phyloP scores from a whole-genome alignment of 1,140 invertebrate genomes.

The Drosophila suzukii region DNA sequence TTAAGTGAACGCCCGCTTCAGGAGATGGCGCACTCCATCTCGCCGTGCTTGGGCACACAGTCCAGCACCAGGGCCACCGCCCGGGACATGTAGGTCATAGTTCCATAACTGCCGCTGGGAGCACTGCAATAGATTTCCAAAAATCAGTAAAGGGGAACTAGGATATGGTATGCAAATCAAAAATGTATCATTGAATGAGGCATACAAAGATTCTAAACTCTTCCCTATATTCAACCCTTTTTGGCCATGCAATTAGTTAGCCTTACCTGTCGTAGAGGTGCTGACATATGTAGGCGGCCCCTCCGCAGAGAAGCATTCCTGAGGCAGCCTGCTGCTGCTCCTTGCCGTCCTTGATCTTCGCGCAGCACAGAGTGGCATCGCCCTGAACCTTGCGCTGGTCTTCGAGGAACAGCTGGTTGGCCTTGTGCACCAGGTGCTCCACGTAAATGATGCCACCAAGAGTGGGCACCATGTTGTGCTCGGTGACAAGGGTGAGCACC shows the following conservation, averaged over 20 bases:
- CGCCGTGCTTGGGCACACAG: constrained; percentile 90
- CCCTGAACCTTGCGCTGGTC: constrained; percentile 95
- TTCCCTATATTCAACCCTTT: too few relatives aligned
- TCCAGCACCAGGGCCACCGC: constrained; percentile 91
- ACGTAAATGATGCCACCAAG: constrained; percentile 95
- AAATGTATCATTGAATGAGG: too few relatives aligned
- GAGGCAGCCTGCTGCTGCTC: constrained; percentile 86
- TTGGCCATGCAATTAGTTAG: neutral
- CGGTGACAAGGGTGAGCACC: constrained; percentile 96
- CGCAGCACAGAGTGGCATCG: constrained; percentile 96
- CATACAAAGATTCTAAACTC: too few relatives aligned
- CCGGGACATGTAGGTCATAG: constrained; percentile 98
- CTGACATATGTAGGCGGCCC: constrained; percentile 97
- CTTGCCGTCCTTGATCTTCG: constrained; percentile 88
- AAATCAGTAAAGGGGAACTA: neutral
- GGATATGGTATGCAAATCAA: neutral
- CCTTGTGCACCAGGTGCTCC: constrained; percentile 96
- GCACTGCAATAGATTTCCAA: constrained; percentile 86
- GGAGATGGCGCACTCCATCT: constrained; percentile 92
- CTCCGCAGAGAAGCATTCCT: constrained; percentile 92
- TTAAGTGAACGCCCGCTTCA: constrained; percentile 76
- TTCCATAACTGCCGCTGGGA: constrained; percentile 98
- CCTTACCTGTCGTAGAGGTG: constrained; percentile 95
- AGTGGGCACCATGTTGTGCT: constrained; percentile 92
- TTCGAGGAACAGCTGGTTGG: constrained; percentile 97